phyloP scores from a whole-genome alignment of 2,888 invertebrate genomes.

The Eilema caniola region DNA sequence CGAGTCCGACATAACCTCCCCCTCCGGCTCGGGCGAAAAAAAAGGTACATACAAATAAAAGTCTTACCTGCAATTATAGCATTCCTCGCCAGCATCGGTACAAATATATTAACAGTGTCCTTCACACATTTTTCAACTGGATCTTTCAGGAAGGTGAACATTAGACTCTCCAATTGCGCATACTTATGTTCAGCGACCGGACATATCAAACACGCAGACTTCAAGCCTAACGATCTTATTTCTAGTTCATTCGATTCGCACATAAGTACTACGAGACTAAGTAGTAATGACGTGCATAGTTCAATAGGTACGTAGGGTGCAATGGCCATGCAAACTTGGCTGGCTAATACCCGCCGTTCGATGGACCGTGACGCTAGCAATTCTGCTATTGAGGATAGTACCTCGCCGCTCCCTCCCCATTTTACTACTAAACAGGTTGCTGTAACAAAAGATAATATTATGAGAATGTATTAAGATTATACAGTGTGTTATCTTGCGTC shows the following conservation, averaged over 20 bases:
- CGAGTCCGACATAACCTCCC: too few relatives aligned
- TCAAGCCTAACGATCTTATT: slow-evolving; percentile 74
- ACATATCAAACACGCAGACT: slow-evolving; percentile 76
- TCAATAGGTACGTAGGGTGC: slow-evolving; percentile 82
- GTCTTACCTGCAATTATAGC: slow-evolving; percentile 77
- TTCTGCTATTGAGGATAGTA: slow-evolving; percentile 78
- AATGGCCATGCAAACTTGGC: slow-evolving; percentile 78
- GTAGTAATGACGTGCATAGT: slow-evolving; percentile 78
- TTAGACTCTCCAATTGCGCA: slow-evolving; percentile 75
- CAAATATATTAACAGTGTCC: slow-evolving; percentile 74
- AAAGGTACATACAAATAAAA: neutral
- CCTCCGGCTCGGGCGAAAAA: too few relatives aligned
- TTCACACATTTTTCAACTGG: slow-evolving; percentile 75
- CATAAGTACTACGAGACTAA: slow-evolving; percentile 81
- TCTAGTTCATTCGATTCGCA: slow-evolving; percentile 80
- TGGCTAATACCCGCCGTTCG: slow-evolving; percentile 75
- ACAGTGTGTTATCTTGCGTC: too few relatives aligned
- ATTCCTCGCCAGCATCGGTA: slow-evolving; percentile 79
- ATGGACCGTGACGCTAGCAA: slow-evolving; percentile 72
- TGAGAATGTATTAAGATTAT: neutral
- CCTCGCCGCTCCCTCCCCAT: slow-evolving; percentile 83
- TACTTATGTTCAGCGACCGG: slow-evolving; percentile 81
- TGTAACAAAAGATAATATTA: slow-evolving; percentile 54
- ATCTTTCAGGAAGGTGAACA: slow-evolving; percentile 79
- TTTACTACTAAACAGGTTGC: slow-evolving; percentile 80